Evolutionary conservation across 2,113 vertebrate species (phyloP), one percentile per base, ranked within the genome.

Genomic region (Pelecanoides urinatrix): DNA sequence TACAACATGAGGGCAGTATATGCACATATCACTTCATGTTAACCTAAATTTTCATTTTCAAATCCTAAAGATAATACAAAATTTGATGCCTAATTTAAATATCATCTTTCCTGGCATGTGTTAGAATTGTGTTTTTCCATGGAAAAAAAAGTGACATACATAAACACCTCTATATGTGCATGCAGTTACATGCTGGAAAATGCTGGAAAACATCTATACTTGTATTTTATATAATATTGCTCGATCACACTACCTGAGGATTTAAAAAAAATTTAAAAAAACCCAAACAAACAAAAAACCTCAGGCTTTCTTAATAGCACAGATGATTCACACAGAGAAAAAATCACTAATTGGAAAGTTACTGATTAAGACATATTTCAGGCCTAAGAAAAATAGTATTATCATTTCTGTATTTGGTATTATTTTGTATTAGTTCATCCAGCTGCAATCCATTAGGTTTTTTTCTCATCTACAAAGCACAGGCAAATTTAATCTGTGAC

Each of bases 1-100:
- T 72, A 73, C 98, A 98, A 97, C 95, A 96, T 96, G 98, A 97
- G 98, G 98, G 98, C 98, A 98, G 95, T 94, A 97, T 98, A 95
- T 96, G 50, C 75, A 97, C 94, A 30, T 74, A 72, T 22, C 82
- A 92, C 56, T 86, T 80, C 36, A 49, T 29, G 47, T 86, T 85
- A 77, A 81, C 62, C 38, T 82, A 32, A 45, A 73, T 91, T 91
- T 95, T 90, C 7, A 65, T 72, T 88, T 76, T 86, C 13, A 73
- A 92, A 68, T 91, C 58, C 34, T 76, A 45, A 80, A 50, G 29
- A 12, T 85, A 78, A 65, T 81, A 44, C 23, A 53, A 78, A 79
- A 82, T 70, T 63, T 63, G 13, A 25, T 78, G 44, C 25, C 25
- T 78, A 50, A 86, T 86, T 81, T 84, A 70, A 74, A 70, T 49